Conservation (phyloP, 2,888 invertebrate genomes). For the Drosophila setosimentum region DNA sequence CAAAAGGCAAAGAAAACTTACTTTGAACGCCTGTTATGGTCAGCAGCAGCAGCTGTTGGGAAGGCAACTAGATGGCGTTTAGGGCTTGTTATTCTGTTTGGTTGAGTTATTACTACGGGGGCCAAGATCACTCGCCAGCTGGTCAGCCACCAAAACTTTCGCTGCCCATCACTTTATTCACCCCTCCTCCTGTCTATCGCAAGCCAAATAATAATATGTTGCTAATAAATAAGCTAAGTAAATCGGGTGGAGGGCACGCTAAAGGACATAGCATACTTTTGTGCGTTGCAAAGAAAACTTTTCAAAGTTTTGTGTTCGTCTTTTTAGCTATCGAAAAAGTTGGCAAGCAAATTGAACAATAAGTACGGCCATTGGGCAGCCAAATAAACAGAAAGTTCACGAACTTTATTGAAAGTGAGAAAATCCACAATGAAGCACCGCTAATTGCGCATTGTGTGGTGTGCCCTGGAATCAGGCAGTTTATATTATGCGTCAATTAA, state of each 20-base stretch:
- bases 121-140: conserved; percentile 39
- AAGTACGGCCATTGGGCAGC: conserved; percentile 30
- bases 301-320: conserved; percentile 38
- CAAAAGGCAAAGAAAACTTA: conserved; percentile 37
- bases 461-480: conserved; percentile 22
- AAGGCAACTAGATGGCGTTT: conserved; percentile 55
- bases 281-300: conserved; percentile 49
- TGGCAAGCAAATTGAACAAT: conserved; percentile 61
- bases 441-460: conserved; percentile 38
- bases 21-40: conserved; percentile 55
- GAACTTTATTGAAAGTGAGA: conserved; percentile 35
- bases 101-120: conserved; percentile 35
- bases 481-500: conserved; percentile 9
- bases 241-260: conserved; percentile 16
- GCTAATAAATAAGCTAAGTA: conserved; percentile 73
- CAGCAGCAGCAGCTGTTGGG: conserved; percentile 55
- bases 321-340: conserved; percentile 52
- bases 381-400: conserved; percentile 48
- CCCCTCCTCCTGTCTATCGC: conserved; percentile 1
- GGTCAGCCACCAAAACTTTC: conserved; percentile 60
- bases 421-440: conserved; percentile 28
- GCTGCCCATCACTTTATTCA: conserved; percentile 37
- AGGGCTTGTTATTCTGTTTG: conserved; percentile 47
- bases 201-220: conserved; percentile 74
- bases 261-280: conserved; percentile 53